Conservation (phyloP, 2,888 invertebrate species). For the Orthosia incerta region DNA sequence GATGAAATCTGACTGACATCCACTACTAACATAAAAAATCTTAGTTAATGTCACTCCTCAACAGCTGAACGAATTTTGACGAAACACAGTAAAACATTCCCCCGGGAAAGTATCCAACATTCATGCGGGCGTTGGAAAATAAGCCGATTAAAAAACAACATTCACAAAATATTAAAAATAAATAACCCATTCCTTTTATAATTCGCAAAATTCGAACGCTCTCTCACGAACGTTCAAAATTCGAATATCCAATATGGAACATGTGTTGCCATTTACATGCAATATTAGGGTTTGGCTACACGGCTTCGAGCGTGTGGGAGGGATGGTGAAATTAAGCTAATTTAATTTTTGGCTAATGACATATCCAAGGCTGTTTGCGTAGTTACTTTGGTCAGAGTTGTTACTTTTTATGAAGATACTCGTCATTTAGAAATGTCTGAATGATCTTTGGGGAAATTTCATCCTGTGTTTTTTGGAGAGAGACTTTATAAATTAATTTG, state of each 20-base stretch:
- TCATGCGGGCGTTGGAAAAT: too few relatives aligned
- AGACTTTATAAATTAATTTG: not conserved
- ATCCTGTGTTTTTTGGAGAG: not conserved
- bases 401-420: conserved; percentile 44
- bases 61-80: too few relatives aligned
- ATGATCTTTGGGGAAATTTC: not conserved
- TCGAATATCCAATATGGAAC: conserved; percentile 47
- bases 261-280: conserved; percentile 63
- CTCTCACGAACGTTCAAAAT: conserved; percentile 39
- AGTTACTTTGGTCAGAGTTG: conserved; percentile 25
- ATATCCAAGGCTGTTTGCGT: conserved; percentile 52
- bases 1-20: not conserved
- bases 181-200: conserved; percentile 15
- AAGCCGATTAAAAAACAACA: not conserved
- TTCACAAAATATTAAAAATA: not conserved
- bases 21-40: too few relatives aligned
- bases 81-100: too few relatives aligned
- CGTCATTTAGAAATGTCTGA: not conserved
- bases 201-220: conserved; percentile 24
- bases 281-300: conserved; percentile 60
- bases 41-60: too few relatives aligned
- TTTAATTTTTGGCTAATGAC: conserved; percentile 67
- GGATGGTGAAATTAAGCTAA: conserved; percentile 62
- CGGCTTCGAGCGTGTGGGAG: conserved; percentile 39
- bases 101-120: too few relatives aligned